Conservation (phyloP, 1,140 invertebrate genomes). For the Chrysomallon squamiferum region DNA sequence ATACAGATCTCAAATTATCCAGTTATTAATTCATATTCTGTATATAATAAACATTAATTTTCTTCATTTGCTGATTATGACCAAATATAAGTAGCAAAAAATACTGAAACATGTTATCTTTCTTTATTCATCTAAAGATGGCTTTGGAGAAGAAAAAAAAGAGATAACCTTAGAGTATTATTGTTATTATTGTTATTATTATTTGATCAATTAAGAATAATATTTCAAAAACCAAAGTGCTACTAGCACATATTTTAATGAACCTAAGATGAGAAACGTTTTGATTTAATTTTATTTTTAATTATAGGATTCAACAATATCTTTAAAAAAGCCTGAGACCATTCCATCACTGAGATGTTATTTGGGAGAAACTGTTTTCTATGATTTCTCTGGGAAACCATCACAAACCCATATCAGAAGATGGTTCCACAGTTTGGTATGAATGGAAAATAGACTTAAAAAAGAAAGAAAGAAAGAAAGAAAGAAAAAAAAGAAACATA, state of each 20-base stretch:
- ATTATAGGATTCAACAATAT: not conserved
- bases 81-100: not conserved
- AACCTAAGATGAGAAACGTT: not conserved
- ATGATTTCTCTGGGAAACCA: not conserved
- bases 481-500: too few species aligned
- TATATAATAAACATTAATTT: not conserved
- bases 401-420: not conserved
- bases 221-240: not conserved
- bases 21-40: not conserved
- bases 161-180: not conserved
- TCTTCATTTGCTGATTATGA: not conserved
- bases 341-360: not conserved
- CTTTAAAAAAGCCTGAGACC: not conserved
- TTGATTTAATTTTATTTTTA: not conserved
- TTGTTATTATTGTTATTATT: not conserved
- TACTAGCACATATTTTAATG: not conserved
- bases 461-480: not conserved
- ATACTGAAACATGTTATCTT: not conserved
- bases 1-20: not conserved
- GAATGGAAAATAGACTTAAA: not conserved
- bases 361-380: not conserved
- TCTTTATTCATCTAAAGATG: not conserved
- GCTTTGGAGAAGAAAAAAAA: not conserved
- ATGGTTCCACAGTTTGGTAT: not conserved
- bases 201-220: not conserved